Base-by-base conservation (phyloP, 2,797 vertebrate genomes). In the Gymnodraco acuticeps region DNA sequence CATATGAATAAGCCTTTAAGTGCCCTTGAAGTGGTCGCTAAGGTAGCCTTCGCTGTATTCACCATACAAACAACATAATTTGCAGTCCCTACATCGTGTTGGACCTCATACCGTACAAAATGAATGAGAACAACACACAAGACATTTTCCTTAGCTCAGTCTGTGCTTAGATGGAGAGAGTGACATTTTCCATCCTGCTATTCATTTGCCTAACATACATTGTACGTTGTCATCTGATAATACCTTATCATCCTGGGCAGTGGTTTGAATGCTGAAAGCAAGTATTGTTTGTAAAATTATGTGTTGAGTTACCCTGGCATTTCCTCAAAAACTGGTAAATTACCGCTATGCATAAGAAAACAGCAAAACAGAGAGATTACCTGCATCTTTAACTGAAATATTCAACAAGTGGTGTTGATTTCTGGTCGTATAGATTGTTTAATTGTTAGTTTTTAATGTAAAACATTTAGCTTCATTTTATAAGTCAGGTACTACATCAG, bases 141-240 rank as follows among this genome's bases (percentile, higher is more conserved):
- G 77, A 73, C 73, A 56, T 64, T 84, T 87, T 88, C 73, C 75
- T 65, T 71, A 31, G 53, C 51, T 67, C 69, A 84, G 76, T 87
- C 56, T 72, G 27, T 79, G 76, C 65, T 81, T 80, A 79, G 61
- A 70, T 19, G 13, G 68, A 70, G 42, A 73, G 71, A 84, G 75
- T 82, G 83, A 73, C 81, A 86, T 85, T 89, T 90, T 75, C 47
- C 55, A 78, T 83, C 83, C 71, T 82, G 80, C 14, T 8, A 84
- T 80, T 89, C 77, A 88, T 89, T 87, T 89, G 80, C 84, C 75
- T 65, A 87, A 89, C 78, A 87, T 70, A 87, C 90, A 92, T 88
- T 84, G 73, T 56, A 85, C 72, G 83, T 81, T 90, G 89, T 91
- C 85, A 87, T 87, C 75, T 85, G 86, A 86, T 82, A 80, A 89